Base-by-base conservation (phyloP, 2,888 invertebrate species). In the Heliconius charithonia region DNA sequence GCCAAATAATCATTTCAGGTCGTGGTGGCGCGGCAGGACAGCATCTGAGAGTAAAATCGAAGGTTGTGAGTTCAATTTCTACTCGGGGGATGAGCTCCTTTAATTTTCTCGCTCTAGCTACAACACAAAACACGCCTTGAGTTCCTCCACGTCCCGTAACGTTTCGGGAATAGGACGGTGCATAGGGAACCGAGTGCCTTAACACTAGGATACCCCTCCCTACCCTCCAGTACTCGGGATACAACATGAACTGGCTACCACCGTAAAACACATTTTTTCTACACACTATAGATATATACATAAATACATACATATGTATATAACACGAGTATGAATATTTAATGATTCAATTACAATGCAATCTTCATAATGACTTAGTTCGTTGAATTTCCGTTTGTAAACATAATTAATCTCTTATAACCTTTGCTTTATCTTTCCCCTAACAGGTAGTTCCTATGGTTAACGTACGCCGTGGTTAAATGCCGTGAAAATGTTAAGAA, bases 401-500 rank as follows among this genome's bases (percentile, higher is more conserved):
- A 37, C 74, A 74, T 74, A 74, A 74, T 74, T 74, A 74, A 74
- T 74, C 74, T 41, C 6, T 7, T 41, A 65, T 74, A 74, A 74
- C 74, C 63, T 74, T 74, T 63, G 62, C 63, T 27, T 65, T 74
- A 74, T 74, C 74, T 65, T 29, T 65, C 72, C 72, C 72, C 27
- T 45, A 65, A 41, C 63, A 6, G 45, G 74, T 59, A 59, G 37
- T 16, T 56, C 37, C 59, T 69, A 41, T 72, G 59, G 13, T 74
- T 74, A 63, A 65, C 63, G 63, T 65, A 22, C 56, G n/a, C 62
- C 29, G 73, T 27, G 66, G 56, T 74, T 78, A 74, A 78, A 74
- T 73, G 45, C 73, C 77, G 74, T 78, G 77, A 74, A 78, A 78
- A 78, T 73, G 74, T 74, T 41, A 65, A 65, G 29, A 6, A 45